A percentile compares a stretch with the other conserved stretches of the same genome.
phyloP scores from a whole-genome alignment of 2,113 vertebrate species.

The Donacobius atricapilla region DNA sequence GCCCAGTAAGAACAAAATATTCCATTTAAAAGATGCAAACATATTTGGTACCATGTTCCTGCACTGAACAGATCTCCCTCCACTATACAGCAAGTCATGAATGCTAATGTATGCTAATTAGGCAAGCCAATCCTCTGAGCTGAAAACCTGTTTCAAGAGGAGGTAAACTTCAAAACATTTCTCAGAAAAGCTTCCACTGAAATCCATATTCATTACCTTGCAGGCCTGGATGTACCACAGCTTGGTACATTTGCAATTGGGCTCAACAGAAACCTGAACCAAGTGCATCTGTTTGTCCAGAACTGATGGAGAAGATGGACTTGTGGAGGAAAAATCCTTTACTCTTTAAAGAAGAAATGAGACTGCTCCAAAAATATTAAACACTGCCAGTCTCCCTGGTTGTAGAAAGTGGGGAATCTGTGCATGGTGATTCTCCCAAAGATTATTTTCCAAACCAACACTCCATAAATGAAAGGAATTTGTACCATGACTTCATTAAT shows the following conservation, averaged over 20 bases:
- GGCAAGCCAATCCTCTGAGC: not conserved
- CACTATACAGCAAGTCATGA: not conserved
- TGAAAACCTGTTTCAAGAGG: conserved; percentile 25
- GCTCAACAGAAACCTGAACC: not conserved
- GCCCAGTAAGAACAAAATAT: not conserved
- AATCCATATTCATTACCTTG: conserved; percentile 3
- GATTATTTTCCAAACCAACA: not conserved
- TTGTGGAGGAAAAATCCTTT: not conserved
- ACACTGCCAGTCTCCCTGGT: not conserved
- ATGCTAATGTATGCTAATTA: conserved; percentile 32
- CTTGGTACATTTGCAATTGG: not conserved
- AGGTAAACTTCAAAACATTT: conserved; percentile 27
- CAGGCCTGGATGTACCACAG: not conserved
- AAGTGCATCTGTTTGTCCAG: not conserved
- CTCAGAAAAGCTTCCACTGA: not conserved
- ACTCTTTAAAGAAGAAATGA: not conserved
- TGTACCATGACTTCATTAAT: not conserved
- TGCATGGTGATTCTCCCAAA: not conserved
- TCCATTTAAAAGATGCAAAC: not conserved
- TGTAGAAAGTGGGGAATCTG: not conserved
- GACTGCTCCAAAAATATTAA: not conserved
- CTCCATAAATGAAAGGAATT: not conserved
- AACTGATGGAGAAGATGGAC: not conserved
- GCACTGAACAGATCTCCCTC: not conserved
- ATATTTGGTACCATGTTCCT: not conserved